phyloP scores from a whole-genome alignment of 2,888 invertebrate genomes.

The Tenthredo distinguenda region DNA sequence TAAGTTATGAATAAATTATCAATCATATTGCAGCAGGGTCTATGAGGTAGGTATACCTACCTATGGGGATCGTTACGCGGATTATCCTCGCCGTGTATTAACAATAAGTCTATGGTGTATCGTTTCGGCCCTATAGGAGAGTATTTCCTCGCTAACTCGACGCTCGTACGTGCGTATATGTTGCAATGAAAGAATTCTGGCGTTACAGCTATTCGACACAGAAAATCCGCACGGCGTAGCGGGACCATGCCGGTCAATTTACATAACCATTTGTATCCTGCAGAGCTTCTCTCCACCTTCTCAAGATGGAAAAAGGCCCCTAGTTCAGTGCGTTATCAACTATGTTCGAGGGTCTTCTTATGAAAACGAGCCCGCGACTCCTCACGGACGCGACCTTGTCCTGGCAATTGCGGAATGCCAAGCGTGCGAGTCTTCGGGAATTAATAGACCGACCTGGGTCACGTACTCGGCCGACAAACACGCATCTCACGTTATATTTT shows the following conservation, averaged over 20 bases:
- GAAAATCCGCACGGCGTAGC: slow-evolving; percentile 69
- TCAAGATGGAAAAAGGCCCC: slow-evolving; percentile 14
- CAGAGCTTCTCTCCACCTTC: slow-evolving; percentile 29
- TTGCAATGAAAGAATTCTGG: slow-evolving; percentile 56
- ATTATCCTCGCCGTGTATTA: not conserved
- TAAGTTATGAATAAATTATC: not conserved
- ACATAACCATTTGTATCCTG: slow-evolving; percentile 67
- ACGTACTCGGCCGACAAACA: slow-evolving; percentile 49
- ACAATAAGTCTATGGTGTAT: not conserved
- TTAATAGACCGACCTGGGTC: slow-evolving; percentile 46
- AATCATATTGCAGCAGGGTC: not conserved
- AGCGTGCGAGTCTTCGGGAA: slow-evolving; percentile 42
- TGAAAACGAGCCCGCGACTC: not conserved
- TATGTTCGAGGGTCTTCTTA: slow-evolving; percentile 20
- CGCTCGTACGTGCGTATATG: slow-evolving; percentile 18
- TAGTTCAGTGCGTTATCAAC: not conserved
- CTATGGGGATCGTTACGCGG: not conserved
- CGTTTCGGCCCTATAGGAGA: slow-evolving; percentile 9
- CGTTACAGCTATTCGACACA: slow-evolving; percentile 76
- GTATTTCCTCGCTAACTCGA: slow-evolving; percentile 24
- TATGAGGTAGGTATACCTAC: not conserved
- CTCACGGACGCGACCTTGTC: slow-evolving; percentile 50
- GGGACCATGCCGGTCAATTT: slow-evolving; percentile 72
- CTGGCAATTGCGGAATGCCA: slow-evolving; percentile 40
- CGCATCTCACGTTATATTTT: slow-evolving; percentile 43